phyloP scores from a whole-genome alignment of 2,797 vertebrate species.

The Danio aesculapii region DNA sequence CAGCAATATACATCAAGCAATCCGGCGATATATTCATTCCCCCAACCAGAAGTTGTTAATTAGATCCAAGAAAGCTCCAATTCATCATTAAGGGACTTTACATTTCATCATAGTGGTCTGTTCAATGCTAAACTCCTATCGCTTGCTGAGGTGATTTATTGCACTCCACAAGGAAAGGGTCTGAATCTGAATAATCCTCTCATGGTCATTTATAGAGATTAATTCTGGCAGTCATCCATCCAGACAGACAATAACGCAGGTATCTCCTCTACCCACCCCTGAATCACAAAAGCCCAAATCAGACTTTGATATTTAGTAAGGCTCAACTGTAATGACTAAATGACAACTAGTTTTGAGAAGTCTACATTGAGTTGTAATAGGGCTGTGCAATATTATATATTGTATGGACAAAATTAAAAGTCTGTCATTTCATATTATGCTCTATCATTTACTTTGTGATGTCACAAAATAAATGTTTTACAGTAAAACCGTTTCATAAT shows the following conservation, averaged over 20 bases:
- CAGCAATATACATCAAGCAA: not conserved
- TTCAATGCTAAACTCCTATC: conserved; percentile 1
- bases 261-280: not conserved
- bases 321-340: not conserved
- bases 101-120: conserved; percentile 15
- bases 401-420: too few species aligned
- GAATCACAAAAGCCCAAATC: not conserved
- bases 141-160: conserved; percentile 20
- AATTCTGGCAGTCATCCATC: conserved; percentile 20
- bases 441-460: too few species aligned
- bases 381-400: too few species aligned
- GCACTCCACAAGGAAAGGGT: conserved; percentile 10
- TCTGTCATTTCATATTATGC: too few species aligned
- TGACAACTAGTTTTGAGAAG: not conserved
- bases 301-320: conserved; percentile 21
- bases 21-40: not conserved
- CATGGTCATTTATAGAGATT: conserved; percentile 28
- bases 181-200: conserved; percentile 25
- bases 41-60: not conserved
- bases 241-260: conserved; percentile 27
- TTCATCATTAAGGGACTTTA: conserved; percentile 7
- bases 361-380: not conserved
- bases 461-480: too few species aligned
- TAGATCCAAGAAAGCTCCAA: not conserved
- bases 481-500: too few species aligned